These are phyloP conservation scores for Dioctria linearis DNA, from an alignment of 2,888 invertebrate species.

Conservation along the genomic window DNA sequence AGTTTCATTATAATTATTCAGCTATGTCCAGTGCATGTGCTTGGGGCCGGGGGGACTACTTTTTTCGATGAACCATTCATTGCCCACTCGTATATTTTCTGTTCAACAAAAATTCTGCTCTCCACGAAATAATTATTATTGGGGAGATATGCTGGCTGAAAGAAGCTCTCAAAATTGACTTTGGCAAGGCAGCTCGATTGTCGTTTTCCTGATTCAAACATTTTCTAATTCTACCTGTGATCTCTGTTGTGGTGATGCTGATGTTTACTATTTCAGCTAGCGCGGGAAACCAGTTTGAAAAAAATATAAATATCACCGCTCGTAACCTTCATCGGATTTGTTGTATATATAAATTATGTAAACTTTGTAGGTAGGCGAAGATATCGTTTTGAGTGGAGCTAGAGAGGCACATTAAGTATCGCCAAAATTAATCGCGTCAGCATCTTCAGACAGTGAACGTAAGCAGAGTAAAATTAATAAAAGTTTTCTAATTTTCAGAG, in stretches of 20 bases:
- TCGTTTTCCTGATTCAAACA: constrained; percentile 6
- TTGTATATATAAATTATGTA: not conserved
- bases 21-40: constrained; percentile 18
- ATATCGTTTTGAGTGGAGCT: not conserved
- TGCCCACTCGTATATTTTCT: not conserved
- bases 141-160: not conserved
- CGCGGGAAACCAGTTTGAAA: constrained; percentile 4
- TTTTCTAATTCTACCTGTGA: constrained; percentile 2
- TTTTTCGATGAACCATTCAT: not conserved
- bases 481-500: not conserved
- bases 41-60: not conserved
- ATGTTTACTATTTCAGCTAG: not conserved
- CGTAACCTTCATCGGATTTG: constrained; percentile 32
- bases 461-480: not conserved
- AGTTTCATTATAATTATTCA: constrained; percentile 23
- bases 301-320: constrained; percentile 16
- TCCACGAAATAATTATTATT: constrained; percentile 1
- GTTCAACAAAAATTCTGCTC: not conserved
- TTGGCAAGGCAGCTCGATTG: not conserved
- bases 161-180: constrained; percentile 11
- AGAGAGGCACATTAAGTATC: not conserved
- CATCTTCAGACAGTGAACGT: not conserved
- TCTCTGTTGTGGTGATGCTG: not conserved
- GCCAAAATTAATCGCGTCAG: not conserved
- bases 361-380: constrained; percentile 35